Evolutionary conservation across 2,797 vertebrate genomes (phyloP).

Genomic region (Hemibagrus guttatus): DNA sequence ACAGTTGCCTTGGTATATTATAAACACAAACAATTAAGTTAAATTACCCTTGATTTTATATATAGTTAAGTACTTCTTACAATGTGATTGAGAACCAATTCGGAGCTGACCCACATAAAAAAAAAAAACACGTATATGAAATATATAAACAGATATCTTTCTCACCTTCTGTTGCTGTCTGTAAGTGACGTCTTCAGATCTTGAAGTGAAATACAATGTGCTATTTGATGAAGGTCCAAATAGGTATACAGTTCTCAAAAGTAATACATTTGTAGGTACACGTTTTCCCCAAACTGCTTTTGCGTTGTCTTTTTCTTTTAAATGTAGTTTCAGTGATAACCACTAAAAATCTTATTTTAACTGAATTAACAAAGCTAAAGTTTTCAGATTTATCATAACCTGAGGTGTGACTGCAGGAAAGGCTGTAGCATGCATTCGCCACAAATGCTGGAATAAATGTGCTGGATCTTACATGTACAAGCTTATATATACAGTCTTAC

Average conservation of each 20-base stretch:
- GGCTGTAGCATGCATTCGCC: slow-evolving; percentile 16
- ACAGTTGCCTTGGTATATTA: neutral
- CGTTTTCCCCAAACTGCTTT: neutral
- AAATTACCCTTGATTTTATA: neutral
- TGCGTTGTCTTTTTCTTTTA: neutral
- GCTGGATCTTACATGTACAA: slow-evolving; percentile 17
- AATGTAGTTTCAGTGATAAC: neutral
- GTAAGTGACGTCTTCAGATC: neutral
- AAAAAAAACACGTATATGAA: neutral
- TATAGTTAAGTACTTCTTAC: neutral
- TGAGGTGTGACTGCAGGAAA: neutral
- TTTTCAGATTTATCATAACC: slow-evolving; percentile 14
- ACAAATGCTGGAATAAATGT: slow-evolving; percentile 38
- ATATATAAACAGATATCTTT: neutral
- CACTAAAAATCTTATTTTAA: neutral
- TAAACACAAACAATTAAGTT: neutral
- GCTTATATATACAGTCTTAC: slow-evolving; percentile 52
- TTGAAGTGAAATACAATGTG: neutral
- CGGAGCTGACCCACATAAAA: neutral
- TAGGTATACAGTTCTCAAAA: neutral
- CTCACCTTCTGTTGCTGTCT: slow-evolving; percentile 18
- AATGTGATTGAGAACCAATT: neutral
- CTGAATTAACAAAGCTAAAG: neutral
- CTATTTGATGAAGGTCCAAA: neutral
- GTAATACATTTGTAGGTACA: neutral